These are phyloP conservation scores for Elaphurus davidianus DNA, from an alignment of 2,113 vertebrate species.

Conservation along the genomic window DNA sequence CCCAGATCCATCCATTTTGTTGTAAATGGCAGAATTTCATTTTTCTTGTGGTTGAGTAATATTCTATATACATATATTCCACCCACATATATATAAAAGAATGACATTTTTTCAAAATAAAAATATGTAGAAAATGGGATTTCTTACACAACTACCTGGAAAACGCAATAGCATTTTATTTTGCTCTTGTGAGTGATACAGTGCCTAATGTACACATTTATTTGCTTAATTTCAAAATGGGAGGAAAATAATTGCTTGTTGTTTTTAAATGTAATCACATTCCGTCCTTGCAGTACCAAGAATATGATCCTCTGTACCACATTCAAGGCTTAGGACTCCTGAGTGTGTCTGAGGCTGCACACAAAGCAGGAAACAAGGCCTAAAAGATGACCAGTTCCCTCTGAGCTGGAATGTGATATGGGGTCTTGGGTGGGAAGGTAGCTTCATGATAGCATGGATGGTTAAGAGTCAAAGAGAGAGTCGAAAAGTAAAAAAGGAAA, in stretches of 20 bases:
- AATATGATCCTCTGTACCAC: neutral
- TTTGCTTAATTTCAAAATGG: neutral
- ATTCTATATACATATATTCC: neutral
- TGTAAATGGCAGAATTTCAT: neutral
- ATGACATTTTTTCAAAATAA: neutral
- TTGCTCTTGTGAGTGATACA: neutral
- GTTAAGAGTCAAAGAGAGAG: neutral
- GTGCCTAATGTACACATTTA: neutral
- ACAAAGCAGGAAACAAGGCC: neutral
- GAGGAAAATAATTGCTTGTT: no score
- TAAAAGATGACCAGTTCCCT: neutral
- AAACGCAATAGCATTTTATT: neutral
- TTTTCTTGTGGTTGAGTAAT: neutral
- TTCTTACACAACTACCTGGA: neutral
- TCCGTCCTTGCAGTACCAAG: neutral
- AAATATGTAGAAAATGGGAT: neutral
- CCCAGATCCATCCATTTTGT: neutral
- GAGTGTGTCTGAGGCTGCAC: accelerated
- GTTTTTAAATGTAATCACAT: no score
- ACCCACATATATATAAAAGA: neutral
- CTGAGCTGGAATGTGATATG: neutral
- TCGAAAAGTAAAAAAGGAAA: neutral
- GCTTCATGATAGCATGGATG: neutral
- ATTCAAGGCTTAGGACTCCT: neutral
- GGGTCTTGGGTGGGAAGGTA: neutral